Evolutionary conservation across 2,797 vertebrate species (phyloP).

Genomic region (Gallinago solitaria): DNA sequence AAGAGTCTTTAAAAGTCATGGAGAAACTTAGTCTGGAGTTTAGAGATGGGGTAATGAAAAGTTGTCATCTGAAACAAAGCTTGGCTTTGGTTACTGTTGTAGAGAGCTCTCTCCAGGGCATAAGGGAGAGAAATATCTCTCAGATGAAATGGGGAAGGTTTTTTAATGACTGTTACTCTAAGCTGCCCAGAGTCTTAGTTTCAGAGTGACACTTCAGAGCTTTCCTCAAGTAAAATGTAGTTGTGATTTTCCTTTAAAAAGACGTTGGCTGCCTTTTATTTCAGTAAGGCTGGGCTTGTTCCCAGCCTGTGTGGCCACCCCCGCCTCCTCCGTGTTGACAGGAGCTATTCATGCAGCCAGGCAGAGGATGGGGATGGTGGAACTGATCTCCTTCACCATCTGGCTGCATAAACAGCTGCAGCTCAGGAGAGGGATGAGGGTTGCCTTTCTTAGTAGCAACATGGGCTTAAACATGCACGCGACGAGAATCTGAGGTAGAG

Average conservation of each 20-base stretch:
- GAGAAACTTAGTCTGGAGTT: neutral
- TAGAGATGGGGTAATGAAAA: neutral
- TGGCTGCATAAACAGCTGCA: conserved; percentile 55
- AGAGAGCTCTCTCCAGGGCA: neutral
- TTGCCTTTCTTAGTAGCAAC: neutral
- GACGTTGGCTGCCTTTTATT: neutral
- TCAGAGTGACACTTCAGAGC: neutral
- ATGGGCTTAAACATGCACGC: neutral
- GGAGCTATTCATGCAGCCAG: neutral
- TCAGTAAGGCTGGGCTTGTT: neutral
- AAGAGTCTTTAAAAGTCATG: neutral
- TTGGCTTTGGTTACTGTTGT: neutral
- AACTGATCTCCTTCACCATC: conserved; percentile 6
- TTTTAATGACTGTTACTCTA: neutral
- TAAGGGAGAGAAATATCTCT: neutral
- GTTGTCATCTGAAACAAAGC: neutral
- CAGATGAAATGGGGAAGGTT: neutral
- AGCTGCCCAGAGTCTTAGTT: neutral
- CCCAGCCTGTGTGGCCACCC: neutral
- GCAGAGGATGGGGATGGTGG: neutral
- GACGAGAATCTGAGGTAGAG: neutral
- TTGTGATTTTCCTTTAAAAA: neutral
- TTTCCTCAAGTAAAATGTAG: neutral
- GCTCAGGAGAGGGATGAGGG: neutral
- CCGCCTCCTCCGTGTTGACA: neutral